phyloP scores from a whole-genome alignment of 2,797 vertebrate species.

The Eutrigla gurnardus region DNA sequence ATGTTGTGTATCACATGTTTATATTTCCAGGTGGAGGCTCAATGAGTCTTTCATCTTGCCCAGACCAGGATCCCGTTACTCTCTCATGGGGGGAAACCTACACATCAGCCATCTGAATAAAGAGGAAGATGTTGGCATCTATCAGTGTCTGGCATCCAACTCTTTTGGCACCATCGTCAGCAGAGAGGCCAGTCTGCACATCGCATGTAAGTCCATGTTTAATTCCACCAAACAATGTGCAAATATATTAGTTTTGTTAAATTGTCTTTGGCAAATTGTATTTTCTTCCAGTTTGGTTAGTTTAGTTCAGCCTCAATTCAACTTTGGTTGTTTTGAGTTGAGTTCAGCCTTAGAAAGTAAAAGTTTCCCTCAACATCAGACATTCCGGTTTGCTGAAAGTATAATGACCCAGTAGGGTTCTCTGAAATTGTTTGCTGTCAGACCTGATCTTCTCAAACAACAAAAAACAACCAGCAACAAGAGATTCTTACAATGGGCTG shows the following conservation, averaged over 20 bases:
- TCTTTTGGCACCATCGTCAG: constrained; percentile 93
- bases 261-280: not conserved
- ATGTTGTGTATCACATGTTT: constrained; percentile 27
- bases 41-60: constrained; percentile 90
- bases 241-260: not conserved
- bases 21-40: constrained; percentile 91
- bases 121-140: constrained; percentile 90
- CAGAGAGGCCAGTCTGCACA: constrained; percentile 92
- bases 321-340: constrained; percentile 22
- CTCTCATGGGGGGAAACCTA: constrained; percentile 90
- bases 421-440: constrained; percentile 46
- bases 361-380: constrained; percentile 51
- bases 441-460: constrained; percentile 26
- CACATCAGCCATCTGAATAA: constrained; percentile 92
- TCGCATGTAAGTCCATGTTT: constrained; percentile 90
- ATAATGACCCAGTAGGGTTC: constrained; percentile 47
- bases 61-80: constrained; percentile 89
- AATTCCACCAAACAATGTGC: not conserved
- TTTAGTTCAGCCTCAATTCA: constrained; percentile 21
- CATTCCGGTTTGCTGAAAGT: constrained; percentile 41
- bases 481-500: constrained; percentile 9
- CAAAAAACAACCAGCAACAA: constrained; percentile 26
- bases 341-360: constrained; percentile 28
- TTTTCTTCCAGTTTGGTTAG: constrained; percentile 9
- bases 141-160: constrained; percentile 95